Conservation (phyloP, 2,113 vertebrate species). For the Elaphurus davidianus region DNA sequence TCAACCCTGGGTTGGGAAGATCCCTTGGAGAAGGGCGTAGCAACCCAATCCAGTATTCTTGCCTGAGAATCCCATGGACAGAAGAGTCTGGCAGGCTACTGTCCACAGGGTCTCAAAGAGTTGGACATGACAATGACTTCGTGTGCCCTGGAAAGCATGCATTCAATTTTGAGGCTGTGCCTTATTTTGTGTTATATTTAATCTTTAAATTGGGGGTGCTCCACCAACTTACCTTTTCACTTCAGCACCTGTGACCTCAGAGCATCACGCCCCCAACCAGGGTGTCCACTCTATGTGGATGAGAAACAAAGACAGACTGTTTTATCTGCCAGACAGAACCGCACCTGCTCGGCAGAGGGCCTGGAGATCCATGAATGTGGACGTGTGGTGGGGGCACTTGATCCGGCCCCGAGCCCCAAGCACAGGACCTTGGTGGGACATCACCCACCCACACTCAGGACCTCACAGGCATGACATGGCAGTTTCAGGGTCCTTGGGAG, state of each 20-base stretch:
- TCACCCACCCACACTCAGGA: neutral
- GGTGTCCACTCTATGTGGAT: neutral
- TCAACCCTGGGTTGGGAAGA: neutral
- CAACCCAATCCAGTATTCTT: neutral
- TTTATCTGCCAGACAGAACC: neutral
- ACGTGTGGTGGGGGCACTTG: rapidly evolving
- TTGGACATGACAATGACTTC: neutral
- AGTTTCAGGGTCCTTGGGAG: neutral
- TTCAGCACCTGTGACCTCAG: neutral
- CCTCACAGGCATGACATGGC: neutral
- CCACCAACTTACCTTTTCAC: constrained; percentile 49
- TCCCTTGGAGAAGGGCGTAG: neutral
- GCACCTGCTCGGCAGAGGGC: neutral
- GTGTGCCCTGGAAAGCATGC: neutral
- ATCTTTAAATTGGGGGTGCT: constrained; percentile 58
- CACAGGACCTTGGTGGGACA: rapidly evolving
- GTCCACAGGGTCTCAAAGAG: neutral
- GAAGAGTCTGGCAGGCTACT: neutral
- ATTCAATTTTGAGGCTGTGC: constrained; percentile 59
- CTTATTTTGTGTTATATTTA: constrained; percentile 64
- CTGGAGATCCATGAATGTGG: neutral
- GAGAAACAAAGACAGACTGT: neutral
- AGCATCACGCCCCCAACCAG: neutral
- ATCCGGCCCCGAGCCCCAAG: rapidly evolving
- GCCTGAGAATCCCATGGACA: neutral